phyloP scores from a whole-genome alignment of 2,797 vertebrate species.

The Catharus ustulatus region DNA sequence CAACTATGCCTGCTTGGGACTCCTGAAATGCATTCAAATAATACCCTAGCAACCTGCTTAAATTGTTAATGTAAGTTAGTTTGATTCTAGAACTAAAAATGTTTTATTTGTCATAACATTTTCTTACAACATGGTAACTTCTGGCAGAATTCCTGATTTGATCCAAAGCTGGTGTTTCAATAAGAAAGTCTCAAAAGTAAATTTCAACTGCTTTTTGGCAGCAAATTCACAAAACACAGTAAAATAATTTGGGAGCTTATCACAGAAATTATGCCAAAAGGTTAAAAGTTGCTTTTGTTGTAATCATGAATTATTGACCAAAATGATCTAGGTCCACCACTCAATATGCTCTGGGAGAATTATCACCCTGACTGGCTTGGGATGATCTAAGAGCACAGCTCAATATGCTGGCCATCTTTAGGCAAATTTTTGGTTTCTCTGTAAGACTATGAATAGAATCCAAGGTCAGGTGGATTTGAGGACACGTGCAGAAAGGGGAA shows the following conservation, averaged over 20 bases:
- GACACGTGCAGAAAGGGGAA: not conserved
- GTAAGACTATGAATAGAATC: not conserved
- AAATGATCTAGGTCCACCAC: not conserved
- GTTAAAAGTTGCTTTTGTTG: not conserved
- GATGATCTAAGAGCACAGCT: not conserved
- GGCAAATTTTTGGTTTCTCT: not conserved
- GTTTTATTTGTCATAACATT: not conserved
- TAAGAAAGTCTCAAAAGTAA: not conserved
- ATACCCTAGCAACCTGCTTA: not conserved
- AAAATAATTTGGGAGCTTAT: not conserved
- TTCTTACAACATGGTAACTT: not conserved
- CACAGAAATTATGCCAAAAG: not conserved
- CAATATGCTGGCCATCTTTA: not conserved
- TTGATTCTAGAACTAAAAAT: not conserved
- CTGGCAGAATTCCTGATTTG: not conserved
- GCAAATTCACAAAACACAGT: not conserved
- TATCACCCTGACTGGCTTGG: not conserved
- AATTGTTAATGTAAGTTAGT: not conserved
- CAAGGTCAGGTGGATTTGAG: not conserved
- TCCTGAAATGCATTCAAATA: not conserved
- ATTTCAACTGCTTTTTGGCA: not conserved
- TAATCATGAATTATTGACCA: not conserved
- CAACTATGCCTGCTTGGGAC: not conserved
- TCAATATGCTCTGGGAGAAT: not conserved
- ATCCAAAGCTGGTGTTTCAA: not conserved